Evolutionary conservation across 2,797 vertebrate species (phyloP).

Genomic region (Clangula hyemalis): DNA sequence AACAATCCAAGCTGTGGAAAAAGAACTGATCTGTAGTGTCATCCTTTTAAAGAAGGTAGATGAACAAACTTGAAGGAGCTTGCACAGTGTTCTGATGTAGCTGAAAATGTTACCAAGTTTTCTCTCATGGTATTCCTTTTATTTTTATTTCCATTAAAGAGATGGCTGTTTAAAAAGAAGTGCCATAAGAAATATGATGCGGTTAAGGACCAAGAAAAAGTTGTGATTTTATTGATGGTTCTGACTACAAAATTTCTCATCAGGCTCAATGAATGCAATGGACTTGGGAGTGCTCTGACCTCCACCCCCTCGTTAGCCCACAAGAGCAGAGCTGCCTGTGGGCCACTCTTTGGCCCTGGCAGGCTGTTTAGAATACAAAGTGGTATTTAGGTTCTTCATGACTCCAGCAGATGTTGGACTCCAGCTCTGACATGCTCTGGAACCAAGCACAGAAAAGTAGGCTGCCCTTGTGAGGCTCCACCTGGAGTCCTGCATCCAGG

Average conservation of each 20-base stretch:
- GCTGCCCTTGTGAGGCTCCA: neutral
- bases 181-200: neutral
- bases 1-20: neutral
- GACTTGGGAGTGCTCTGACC: neutral
- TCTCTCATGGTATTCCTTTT: neutral
- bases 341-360: neutral
- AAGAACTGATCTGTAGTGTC: neutral
- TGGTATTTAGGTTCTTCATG: neutral
- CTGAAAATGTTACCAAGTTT: neutral
- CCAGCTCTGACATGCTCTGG: neutral
- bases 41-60: neutral
- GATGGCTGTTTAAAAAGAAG: neutral
- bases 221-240: neutral
- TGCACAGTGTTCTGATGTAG: neutral
- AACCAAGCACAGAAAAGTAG: neutral
- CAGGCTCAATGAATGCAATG: neutral
- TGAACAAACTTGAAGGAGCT: neutral
- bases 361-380: fast-evolving
- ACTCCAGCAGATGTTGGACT: fast-evolving
- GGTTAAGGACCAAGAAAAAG: neutral
- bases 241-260: neutral
- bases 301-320: fast-evolving
- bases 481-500: too few species aligned
- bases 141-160: neutral
- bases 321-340: neutral